Evolutionary conservation across 2,797 vertebrate genomes (phyloP).

Genomic region (Sebastes trivittatus): DNA sequence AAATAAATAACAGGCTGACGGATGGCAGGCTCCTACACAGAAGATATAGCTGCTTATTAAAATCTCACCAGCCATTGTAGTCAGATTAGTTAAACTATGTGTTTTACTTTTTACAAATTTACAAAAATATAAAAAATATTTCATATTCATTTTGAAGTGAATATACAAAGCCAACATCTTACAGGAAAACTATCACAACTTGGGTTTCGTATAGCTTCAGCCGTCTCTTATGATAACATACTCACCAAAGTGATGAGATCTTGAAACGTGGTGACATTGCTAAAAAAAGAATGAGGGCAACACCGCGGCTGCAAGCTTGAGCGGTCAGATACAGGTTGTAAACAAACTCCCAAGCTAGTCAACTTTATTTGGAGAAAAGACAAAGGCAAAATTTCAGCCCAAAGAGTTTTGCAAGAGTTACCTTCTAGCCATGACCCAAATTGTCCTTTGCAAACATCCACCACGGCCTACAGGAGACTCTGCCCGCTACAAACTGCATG

Average conservation of each 20-base stretch:
- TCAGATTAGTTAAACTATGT: background rate
- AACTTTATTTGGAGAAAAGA: background rate
- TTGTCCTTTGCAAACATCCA: too few relatives aligned
- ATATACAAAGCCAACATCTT: background rate
- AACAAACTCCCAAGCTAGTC: background rate
- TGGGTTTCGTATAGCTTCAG: background rate
- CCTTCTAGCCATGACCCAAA: too few relatives aligned
- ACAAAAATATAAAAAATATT: background rate
- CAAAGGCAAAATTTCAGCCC: too few relatives aligned
- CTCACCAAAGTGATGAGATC: background rate
- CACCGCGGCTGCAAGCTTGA: too few relatives aligned
- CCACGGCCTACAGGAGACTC: too few relatives aligned
- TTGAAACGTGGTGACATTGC: background rate
- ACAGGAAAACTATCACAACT: background rate
- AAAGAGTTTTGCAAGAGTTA: too few relatives aligned
- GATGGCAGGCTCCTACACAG: slow-evolving; percentile 57
- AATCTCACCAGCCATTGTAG: background rate
- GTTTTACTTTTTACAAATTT: background rate
- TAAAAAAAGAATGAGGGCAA: too few relatives aligned
- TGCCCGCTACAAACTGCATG: too few relatives aligned
- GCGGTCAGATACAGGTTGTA: background rate
- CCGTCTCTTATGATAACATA: background rate
- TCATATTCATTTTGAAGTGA: background rate
- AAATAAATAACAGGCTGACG: slow-evolving; percentile 65
- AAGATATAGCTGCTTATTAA: slow-evolving; percentile 32